A percentile compares a stretch with the other conserved stretches of the same genome.
These are phyloP conservation scores for Plusia festucae DNA, from an alignment of 2,888 invertebrate genomes.

Conservation along the genomic window DNA sequence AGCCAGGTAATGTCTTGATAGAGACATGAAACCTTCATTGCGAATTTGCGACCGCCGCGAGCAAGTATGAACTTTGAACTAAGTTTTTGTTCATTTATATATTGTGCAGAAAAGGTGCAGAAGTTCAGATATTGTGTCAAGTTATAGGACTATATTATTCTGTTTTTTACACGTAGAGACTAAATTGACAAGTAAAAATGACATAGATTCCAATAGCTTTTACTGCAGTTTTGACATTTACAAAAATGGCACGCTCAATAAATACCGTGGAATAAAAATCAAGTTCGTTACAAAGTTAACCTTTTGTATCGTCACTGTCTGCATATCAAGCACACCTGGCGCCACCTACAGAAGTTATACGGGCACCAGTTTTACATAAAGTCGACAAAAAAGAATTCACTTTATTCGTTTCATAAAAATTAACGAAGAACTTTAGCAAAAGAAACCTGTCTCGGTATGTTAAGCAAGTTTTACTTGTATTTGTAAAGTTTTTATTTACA, in stretches of 20 bases:
- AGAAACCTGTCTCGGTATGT: conserved; percentile 25
- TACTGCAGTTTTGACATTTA: too few relatives aligned
- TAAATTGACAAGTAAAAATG: too few relatives aligned
- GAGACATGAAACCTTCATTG: conserved; percentile 1
- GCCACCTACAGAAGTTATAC: conserved; percentile 6
- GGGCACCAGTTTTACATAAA: conserved; percentile 16
- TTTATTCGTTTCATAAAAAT: conserved; percentile 21
- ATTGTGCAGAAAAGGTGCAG: neutral
- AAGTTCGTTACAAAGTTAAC: neutral
- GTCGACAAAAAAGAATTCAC: conserved; percentile 14
- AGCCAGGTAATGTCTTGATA: neutral
- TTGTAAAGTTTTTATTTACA: neutral
- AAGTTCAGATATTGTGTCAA: conserved; percentile 10
- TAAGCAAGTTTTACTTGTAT: conserved; percentile 15
- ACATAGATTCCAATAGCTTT: too few relatives aligned
- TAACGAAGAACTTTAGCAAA: conserved; percentile 25
- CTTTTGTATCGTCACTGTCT: conserved; percentile 5
- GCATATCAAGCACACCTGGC: conserved; percentile 19
- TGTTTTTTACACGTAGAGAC: too few relatives aligned
- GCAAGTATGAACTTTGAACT: conserved; percentile 13
- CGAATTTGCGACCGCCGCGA: conserved; percentile 5
- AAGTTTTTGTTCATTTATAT: conserved; percentile 13
- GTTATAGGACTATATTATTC: too few relatives aligned
- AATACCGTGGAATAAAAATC: neutral
- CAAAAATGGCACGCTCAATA: too few relatives aligned